Base-by-base conservation (phyloP, 2,797 vertebrate genomes). In the Helicolenus hilgendorfi region DNA sequence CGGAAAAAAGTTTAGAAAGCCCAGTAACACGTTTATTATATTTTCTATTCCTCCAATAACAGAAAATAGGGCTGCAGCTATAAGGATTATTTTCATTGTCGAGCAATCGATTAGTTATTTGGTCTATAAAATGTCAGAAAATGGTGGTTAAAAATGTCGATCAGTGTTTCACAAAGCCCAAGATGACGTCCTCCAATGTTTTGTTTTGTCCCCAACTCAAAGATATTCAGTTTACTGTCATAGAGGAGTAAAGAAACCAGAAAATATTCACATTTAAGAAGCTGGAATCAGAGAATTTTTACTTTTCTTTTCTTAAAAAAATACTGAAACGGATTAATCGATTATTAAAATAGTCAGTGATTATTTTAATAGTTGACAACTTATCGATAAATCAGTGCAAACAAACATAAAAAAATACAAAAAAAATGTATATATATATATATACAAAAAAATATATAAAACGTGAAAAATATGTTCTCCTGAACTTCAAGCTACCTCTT, bases 401-500 rank as follows among this genome's bases (percentile, higher is more conserved):
- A 20, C 7, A 49, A 49, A 53, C 18, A n/a, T 15, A 15, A 0
- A 7, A 41, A 41, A 41, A 41, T 41, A 0, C 38, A 15, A 41
- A 15, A 41, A 41, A 15, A 41, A 41, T n/a, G n/a, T n/a, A n/a
- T n/a, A n/a, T n/a, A n/a, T n/a, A n/a, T n/a, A n/a, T 41, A 41
- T 41, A 41, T 41, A 41, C 2, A 41, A 41, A 18, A 8, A 49
- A 49, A 49, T 49, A 9, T 49, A 49, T 49, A 49, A 20, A 62
- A 70, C 62, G 77, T 71, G 26, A 73, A 55, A 65, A 81, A 74
- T 24, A 49, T 79, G 31, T 78, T 76, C 13, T 73, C 31, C 49
- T 45, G 45, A 56, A 64, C 56, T 36, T 79, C 31, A 24, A 88
- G 53, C 72, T 13, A 65, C 29, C 38, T 77, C 55, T 65, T 75